phyloP scores from a whole-genome alignment of 2,888 invertebrate species.

The Brenthis hecate region DNA sequence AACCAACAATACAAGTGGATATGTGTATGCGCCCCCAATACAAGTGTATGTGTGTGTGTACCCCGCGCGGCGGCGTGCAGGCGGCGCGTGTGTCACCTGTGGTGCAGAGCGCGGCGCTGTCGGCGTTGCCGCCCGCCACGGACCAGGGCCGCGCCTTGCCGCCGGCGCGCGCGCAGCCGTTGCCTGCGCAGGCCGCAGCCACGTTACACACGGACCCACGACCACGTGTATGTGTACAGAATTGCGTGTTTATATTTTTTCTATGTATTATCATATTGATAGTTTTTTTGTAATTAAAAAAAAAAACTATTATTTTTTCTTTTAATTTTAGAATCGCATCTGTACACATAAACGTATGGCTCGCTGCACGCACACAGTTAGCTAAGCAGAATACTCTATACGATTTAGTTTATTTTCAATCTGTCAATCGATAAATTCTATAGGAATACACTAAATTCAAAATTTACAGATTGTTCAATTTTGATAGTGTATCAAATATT shows the following conservation, averaged over 20 bases:
- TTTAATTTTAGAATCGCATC: neutral
- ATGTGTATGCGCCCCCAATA: neutral
- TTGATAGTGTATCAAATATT: too few relatives aligned
- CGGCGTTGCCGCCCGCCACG: slow-evolving; percentile 75
- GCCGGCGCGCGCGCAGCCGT: slow-evolving; percentile 72
- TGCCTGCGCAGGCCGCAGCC: slow-evolving; percentile 56
- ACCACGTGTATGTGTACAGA: slow-evolving; percentile 19
- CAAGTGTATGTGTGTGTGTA: neutral
- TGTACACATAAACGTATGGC: slow-evolving; percentile 18
- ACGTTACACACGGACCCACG: slow-evolving; percentile 41
- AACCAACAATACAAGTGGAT: neutral
- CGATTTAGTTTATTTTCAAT: neutral
- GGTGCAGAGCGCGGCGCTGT: slow-evolving; percentile 69
- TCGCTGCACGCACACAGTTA: slow-evolving; percentile 21
- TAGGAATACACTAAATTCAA: neutral
- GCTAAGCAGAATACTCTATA: slow-evolving; percentile 22
- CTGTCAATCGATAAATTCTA: slow-evolving; percentile 1
- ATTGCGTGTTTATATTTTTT: too few relatives aligned
- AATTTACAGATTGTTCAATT: neutral
- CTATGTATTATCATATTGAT: too few relatives aligned
- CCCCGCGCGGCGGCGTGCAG: too few relatives aligned
- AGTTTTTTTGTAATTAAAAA: too few relatives aligned
- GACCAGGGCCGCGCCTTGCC: slow-evolving; percentile 80
- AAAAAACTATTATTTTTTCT: neutral
- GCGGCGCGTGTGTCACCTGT: slow-evolving; percentile 56